These are phyloP conservation scores for Morelia viridis DNA, from an alignment of 2,797 vertebrate species.

Conservation along the genomic window DNA sequence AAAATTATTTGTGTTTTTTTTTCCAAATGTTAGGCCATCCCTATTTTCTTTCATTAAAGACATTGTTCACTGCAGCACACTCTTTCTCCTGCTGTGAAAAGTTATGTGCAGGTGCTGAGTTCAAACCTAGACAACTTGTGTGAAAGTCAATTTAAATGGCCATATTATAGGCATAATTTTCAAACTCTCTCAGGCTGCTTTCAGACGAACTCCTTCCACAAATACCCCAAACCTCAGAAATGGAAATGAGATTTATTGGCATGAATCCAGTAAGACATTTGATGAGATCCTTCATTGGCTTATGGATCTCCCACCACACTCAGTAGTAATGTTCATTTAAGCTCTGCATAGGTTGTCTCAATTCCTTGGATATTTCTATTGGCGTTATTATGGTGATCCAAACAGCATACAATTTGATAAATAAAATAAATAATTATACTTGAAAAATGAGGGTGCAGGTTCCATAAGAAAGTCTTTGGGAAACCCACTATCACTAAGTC, in stretches of 20 bases:
- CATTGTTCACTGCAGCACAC: neutral
- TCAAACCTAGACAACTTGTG: conserved; percentile 10
- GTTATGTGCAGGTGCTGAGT: conserved; percentile 3
- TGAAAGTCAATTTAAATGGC: conserved; percentile 17
- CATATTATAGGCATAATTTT: neutral
- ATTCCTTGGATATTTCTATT: neutral
- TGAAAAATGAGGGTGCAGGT: neutral
- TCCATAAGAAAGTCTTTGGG: neutral
- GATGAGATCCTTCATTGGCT: neutral
- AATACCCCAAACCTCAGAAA: neutral
- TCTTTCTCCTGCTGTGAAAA: neutral
- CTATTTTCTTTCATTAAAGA: conserved; percentile 38
- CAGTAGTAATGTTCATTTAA: neutral
- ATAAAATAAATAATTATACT: neutral
- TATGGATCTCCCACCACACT: neutral
- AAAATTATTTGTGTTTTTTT: neutral
- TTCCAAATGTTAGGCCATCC: neutral
- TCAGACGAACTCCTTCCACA: neutral
- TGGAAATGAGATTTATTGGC: neutral
- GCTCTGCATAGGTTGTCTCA: neutral
- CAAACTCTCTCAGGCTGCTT: conserved; percentile 5
- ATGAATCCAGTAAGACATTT: neutral
- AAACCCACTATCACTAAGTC: neutral
- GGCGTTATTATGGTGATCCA: neutral
- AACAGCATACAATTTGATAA: neutral